Evolutionary conservation across 2,113 vertebrate genomes (phyloP), one percentile per base, ranked within the genome.

Genomic region (Nanorana parkeri): DNA sequence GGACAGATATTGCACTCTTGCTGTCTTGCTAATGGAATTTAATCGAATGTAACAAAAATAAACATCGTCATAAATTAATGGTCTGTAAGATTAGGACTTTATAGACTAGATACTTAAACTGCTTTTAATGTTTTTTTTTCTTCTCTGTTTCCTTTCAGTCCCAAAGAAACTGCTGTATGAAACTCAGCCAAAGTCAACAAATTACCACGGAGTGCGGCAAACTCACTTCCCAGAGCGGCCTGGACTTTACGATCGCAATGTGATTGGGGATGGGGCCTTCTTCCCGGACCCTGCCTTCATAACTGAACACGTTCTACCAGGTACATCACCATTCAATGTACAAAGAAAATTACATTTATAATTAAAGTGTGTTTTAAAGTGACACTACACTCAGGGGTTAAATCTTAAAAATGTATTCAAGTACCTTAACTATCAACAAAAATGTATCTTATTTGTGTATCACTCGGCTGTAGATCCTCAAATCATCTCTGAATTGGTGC

Each of bases 151-250:
- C 84, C 63, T 88, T 88, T 83, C 84, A 97, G 95, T 97, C 78
- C 95, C 95, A 86, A 96, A 93, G 93, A 96, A 95, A 86, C 90
- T 96, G 80, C 90, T 97, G 71, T 92, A 96, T 89, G 95, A 95
- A 87, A 91, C 89, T 21, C 88, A 89, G 87, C 86, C 92, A 88
- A 90, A 88, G 83, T 86, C 93, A 28, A 92, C 90, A 17, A 84
- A 68, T 74, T 91, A 88, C 89, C 85, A 92, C 84, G 86, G 90
- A 52, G 82, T 85, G 71, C 89, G 87, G 83, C 88, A 89, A 56
- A 89, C 86, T 26, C 89, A 63, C 91, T 89, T 87, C 51, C 87
- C 90, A 0, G 84, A 85, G 77, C 82, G 17, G 75, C 88, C 92
- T 32, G 84, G 87, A 68, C 85, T 77, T 69, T 93, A 94, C 91